phyloP scores from a whole-genome alignment of 2,797 vertebrate genomes.

The Chaetodon trifasciatus region DNA sequence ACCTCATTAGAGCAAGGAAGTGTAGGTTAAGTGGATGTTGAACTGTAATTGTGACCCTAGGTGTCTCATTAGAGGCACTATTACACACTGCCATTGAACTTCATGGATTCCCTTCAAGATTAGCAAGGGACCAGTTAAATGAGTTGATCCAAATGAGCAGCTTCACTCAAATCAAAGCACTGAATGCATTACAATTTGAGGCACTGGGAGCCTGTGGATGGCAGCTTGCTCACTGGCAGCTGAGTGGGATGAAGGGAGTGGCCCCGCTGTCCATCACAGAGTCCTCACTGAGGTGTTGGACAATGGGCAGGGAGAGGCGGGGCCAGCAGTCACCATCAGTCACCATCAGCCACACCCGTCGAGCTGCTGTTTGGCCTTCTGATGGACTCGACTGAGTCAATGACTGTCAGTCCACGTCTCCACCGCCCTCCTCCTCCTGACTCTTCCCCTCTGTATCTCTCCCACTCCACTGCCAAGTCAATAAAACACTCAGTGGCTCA shows the following conservation, averaged over 20 bases:
- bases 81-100: slow-evolving; percentile 8
- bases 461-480: slow-evolving; percentile 58
- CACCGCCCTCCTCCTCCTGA: slow-evolving; percentile 48
- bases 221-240: background rate
- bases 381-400: slow-evolving; percentile 83
- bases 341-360: slow-evolving; percentile 74
- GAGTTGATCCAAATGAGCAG: slow-evolving; percentile 4
- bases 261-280: slow-evolving; percentile 67
- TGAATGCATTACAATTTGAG: background rate
- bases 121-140: background rate
- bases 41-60: slow-evolving; percentile 12
- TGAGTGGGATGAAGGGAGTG: slow-evolving; percentile 59
- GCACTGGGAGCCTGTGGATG: slow-evolving; percentile 7
- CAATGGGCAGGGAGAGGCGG: slow-evolving; percentile 69
- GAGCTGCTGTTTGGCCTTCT: slow-evolving; percentile 69
- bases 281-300: slow-evolving; percentile 60
- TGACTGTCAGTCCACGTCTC: slow-evolving; percentile 80
- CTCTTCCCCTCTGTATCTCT: slow-evolving; percentile 53
- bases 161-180: background rate
- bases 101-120: slow-evolving; percentile 10
- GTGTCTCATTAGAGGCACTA: slow-evolving; percentile 27
- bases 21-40: slow-evolving; percentile 2
- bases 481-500: slow-evolving; percentile 71
- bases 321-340: slow-evolving; percentile 77
- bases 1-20: slow-evolving; percentile 17